phyloP scores from a whole-genome alignment of 2,888 invertebrate genomes.

The Hybos culiciformis region DNA sequence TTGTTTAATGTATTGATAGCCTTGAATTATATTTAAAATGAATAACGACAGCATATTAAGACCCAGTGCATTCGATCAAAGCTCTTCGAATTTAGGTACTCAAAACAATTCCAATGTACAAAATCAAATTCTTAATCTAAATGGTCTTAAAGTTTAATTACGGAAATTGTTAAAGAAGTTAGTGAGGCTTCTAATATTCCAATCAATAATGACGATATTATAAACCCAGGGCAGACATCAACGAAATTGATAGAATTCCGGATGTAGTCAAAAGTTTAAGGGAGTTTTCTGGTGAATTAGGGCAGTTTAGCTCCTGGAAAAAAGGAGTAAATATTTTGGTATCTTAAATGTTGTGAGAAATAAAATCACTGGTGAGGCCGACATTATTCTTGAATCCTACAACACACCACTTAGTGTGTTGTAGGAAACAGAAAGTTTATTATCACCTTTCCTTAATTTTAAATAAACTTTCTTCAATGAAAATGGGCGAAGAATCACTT shows the following conservation, averaged over 20 bases:
- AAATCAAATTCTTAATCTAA: neutral
- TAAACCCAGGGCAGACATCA: neutral
- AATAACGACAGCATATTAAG: too few species aligned
- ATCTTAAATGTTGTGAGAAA: slow-evolving; percentile 9
- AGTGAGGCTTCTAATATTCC: neutral
- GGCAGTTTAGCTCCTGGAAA: slow-evolving; percentile 9
- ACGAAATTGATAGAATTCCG: slow-evolving; percentile 10
- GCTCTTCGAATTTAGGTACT: too few species aligned
- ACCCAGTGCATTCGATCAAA: too few species aligned
- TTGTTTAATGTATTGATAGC: too few species aligned
- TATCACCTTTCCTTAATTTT: slow-evolving; percentile 5
- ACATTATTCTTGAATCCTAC: slow-evolving; percentile 10
- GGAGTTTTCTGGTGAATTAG: slow-evolving; percentile 8
- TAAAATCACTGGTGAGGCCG: slow-evolving; percentile 10
- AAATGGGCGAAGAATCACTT: slow-evolving; percentile 1
- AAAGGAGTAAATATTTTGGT: slow-evolving; percentile 7
- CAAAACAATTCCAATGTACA: too few species aligned
- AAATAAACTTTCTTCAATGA: slow-evolving; percentile 5
- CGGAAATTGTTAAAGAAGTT: neutral
- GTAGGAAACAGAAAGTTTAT: slow-evolving; percentile 8
- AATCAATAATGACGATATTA: slow-evolving; percentile 1
- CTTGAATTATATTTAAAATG: too few species aligned
- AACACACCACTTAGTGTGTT: slow-evolving; percentile 10
- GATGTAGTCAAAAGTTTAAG: slow-evolving; percentile 9
- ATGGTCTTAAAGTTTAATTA: too few species aligned